phyloP scores from a whole-genome alignment of 2,888 invertebrate species.

The Agrochola litura region DNA sequence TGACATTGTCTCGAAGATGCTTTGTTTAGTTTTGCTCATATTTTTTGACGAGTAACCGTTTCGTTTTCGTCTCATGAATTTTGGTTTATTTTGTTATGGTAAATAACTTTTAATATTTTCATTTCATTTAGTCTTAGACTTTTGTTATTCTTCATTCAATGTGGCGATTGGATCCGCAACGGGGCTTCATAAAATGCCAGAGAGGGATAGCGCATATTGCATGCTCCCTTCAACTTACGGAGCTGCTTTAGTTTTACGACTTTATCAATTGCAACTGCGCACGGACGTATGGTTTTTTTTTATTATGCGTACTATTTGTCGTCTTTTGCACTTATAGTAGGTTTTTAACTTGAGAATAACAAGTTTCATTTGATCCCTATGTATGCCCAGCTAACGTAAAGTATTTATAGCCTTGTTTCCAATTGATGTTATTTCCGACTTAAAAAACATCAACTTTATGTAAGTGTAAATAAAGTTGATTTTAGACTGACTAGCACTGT shows the following conservation, averaged over 20 bases:
- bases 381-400: neutral
- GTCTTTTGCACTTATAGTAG: neutral
- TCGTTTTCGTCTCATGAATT: slow-evolving; percentile 59
- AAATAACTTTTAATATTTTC: slow-evolving; percentile 63
- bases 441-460: no score
- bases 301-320: neutral
- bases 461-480: no score
- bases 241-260: neutral
- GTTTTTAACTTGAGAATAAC: neutral
- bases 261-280: neutral
- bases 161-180: slow-evolving; percentile 14
- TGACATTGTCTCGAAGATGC: slow-evolving; percentile 52
- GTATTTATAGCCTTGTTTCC: no score
- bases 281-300: no score
- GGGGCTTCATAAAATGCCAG: neutral
- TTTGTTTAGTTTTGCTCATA: slow-evolving; percentile 67
- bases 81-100: slow-evolving; percentile 62
- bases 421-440: no score
- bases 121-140: slow-evolving; percentile 57
- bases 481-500: no score
- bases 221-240: neutral
- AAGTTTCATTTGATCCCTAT: no score
- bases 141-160: slow-evolving; percentile 54
- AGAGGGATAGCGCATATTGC: neutral
- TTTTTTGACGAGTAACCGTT: slow-evolving; percentile 62